Conservation (phyloP, 2,797 vertebrate genomes). For the Clamator glandarius region DNA sequence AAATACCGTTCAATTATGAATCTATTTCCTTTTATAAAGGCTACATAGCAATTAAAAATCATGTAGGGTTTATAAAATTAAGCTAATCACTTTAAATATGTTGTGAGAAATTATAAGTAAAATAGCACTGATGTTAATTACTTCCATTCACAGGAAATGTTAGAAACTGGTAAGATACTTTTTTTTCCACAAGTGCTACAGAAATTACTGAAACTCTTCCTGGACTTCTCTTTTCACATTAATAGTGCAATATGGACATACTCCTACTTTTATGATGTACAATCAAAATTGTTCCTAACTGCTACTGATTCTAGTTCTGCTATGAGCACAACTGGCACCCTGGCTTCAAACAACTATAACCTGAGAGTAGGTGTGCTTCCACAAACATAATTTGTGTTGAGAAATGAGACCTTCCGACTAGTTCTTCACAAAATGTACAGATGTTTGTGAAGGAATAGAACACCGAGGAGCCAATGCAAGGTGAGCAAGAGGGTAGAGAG, state of each 20-base stretch:
- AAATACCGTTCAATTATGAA: background rate
- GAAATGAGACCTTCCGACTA: background rate
- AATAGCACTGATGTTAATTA: background rate
- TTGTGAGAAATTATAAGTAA: background rate
- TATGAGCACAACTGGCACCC: background rate
- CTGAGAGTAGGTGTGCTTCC: background rate
- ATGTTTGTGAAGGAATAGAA: background rate
- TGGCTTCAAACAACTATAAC: background rate
- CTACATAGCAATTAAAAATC: background rate
- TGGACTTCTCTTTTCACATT: background rate
- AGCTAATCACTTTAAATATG: background rate
- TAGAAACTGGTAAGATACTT: background rate
- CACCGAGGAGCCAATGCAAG: rapidly evolving
- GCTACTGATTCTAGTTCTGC: background rate
- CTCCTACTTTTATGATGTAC: background rate
- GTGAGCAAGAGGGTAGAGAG: background rate
- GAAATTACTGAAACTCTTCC: background rate
- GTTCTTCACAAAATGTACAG: background rate
- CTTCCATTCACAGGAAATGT: background rate
- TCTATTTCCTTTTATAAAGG: background rate
- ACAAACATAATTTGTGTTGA: background rate
- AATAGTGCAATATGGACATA: background rate
- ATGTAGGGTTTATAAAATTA: background rate
- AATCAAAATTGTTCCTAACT: background rate
- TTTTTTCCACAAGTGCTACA: background rate